phyloP scores from a whole-genome alignment of 2,888 invertebrate genomes.

The Rhamnusium bicolor region DNA sequence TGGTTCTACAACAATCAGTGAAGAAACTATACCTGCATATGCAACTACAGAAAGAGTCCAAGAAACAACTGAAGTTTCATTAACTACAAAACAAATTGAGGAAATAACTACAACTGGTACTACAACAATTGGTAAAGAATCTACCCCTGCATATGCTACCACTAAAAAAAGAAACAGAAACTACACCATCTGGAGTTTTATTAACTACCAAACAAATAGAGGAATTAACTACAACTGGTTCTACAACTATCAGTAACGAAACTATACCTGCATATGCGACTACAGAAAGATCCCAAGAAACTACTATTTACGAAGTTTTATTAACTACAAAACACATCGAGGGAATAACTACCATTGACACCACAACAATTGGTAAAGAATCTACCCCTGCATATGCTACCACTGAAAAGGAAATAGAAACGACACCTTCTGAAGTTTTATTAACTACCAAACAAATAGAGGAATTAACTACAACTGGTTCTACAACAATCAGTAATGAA shows the following conservation, averaged over 20 bases:
- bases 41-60: not conserved
- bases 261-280: conserved; percentile 12
- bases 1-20: not conserved
- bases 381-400: not conserved
- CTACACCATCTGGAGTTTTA: not conserved
- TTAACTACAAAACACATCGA: not conserved
- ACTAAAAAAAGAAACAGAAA: conserved; percentile 10
- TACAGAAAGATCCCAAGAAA: conserved; percentile 41
- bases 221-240: conserved; percentile 20
- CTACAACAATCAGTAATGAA: conserved; percentile 1
- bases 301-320: too few species aligned
- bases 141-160: conserved; percentile 16
- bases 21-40: not conserved
- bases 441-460: conserved; percentile 9
- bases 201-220: conserved; percentile 21
- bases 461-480: not conserved
- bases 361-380: not conserved
- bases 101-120: conserved; percentile 7
- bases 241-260: conserved; percentile 14
- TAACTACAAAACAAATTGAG: not conserved
- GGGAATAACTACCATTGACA: not conserved
- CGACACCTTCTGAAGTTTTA: not conserved
- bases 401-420: not conserved
- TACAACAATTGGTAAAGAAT: conserved; percentile 10
- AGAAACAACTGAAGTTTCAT: not conserved